A percentile compares a stretch with the other conserved stretches of the same genome.
Evolutionary conservation across 1,140 invertebrate species (phyloP).

Genomic region (Orius laevigatus): DNA sequence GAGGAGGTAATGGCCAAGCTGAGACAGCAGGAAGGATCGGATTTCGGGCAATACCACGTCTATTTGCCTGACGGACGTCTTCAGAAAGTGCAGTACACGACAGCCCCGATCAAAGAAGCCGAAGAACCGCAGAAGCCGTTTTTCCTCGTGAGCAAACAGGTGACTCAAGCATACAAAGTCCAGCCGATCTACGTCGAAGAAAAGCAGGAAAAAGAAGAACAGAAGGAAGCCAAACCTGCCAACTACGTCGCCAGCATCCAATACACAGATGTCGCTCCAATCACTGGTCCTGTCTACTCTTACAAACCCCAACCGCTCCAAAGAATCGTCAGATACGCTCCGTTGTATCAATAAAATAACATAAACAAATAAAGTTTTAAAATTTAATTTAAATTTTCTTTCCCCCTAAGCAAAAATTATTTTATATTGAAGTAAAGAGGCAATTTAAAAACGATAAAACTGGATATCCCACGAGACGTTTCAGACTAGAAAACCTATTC

Average conservation of each 20-base stretch:
- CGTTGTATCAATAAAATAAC: background rate
- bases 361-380: too few species aligned
- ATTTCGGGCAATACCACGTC: constrained; percentile 30
- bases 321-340: constrained; percentile 16
- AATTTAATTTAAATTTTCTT: too few species aligned
- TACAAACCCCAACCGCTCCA: constrained; percentile 17
- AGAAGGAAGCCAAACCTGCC: background rate
- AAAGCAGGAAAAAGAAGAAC: background rate
- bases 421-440: too few species aligned
- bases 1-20: constrained; percentile 4
- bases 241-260: constrained; percentile 18
- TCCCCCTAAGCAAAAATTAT: too few species aligned
- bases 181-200: background rate
- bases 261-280: constrained; percentile 21
- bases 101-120: constrained; percentile 10
- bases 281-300: constrained; percentile 20
- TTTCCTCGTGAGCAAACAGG: background rate
- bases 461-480: too few species aligned
- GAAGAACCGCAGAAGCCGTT: background rate
- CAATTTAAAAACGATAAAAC: too few species aligned
- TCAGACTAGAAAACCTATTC: too few species aligned
- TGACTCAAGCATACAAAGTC: background rate
- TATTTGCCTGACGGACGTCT: constrained; percentile 40
- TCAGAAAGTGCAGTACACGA: constrained; percentile 35
- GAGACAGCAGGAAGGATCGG: constrained; percentile 15